Percentiles rank a stretch among this genome's conserved stretches.
phyloP scores from a whole-genome alignment of 2,113 vertebrate species.

The Neopipo cinnamomea region DNA sequence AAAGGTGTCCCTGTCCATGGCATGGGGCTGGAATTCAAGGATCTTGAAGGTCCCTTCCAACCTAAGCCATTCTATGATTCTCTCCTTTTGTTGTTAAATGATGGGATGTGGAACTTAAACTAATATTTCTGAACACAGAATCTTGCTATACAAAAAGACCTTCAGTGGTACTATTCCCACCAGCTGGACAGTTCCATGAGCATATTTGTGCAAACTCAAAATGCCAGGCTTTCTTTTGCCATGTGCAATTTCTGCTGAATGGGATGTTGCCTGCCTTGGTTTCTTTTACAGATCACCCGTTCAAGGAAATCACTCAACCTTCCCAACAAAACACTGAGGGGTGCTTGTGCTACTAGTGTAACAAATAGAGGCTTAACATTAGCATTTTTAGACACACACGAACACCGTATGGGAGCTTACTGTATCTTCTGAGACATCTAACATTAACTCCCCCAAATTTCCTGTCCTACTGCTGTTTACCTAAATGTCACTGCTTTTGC shows the following conservation, averaged over 20 bases:
- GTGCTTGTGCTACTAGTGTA: neutral
- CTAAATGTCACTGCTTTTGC: conserved; percentile 48
- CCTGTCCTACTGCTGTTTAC: conserved; percentile 43
- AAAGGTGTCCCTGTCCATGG: neutral
- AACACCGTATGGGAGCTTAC: conserved; percentile 6
- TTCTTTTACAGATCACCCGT: neutral
- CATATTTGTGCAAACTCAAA: neutral
- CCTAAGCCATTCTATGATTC: neutral
- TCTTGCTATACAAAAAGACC: neutral
- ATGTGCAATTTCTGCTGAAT: neutral
- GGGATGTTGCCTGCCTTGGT: neutral
- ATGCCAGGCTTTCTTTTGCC: neutral
- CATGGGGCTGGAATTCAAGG: neutral
- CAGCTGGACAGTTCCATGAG: neutral
- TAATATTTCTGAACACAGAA: neutral
- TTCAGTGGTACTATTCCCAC: neutral
- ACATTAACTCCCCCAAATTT: conserved; percentile 59
- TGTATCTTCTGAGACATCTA: conserved; percentile 57
- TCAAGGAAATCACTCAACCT: neutral
- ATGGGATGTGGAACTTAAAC: neutral
- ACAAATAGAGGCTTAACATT: neutral
- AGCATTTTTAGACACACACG: conserved; percentile 23
- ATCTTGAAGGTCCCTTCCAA: neutral
- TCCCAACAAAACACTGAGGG: neutral
- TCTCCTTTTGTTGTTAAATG: neutral